A percentile compares a stretch with the other conserved stretches of the same genome.
Conservation (phyloP, 2,797 vertebrate species). For the Anabacerthia variegaticeps region DNA sequence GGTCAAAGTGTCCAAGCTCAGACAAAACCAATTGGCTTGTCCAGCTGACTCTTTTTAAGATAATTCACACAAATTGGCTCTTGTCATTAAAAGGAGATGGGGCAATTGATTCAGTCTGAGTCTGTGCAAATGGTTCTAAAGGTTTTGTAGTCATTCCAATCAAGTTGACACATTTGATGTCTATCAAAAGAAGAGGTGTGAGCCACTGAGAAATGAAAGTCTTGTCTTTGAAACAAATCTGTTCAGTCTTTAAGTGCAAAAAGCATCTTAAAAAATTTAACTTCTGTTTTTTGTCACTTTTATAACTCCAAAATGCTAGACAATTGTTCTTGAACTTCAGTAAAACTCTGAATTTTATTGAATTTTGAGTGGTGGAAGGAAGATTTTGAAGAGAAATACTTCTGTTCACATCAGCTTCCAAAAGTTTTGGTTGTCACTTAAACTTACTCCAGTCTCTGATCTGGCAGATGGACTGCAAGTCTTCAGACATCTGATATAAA, state of each 20-base stretch:
- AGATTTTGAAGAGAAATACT: neutral
- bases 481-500: neutral
- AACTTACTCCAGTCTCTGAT: neutral
- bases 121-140: neutral
- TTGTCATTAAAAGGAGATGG: neutral
- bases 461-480: neutral
- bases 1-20: neutral
- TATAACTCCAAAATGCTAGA: neutral
- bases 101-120: neutral
- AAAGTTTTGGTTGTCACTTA: neutral
- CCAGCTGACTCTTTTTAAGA: neutral
- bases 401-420: neutral
- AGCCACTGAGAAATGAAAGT: constrained; percentile 42
- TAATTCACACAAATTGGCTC: neutral
- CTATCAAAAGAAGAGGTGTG: constrained; percentile 31
- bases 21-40: neutral
- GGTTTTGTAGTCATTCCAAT: neutral
- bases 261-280: constrained; percentile 58
- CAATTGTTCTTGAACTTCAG: neutral
- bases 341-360: neutral
- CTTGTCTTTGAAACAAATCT: neutral
- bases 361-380: neutral
- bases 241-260: constrained; percentile 12
- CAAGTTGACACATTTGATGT: neutral
- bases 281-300: constrained; percentile 16